Conservation (phyloP, 2,113 vertebrate genomes). For the Bubo blakistoni region DNA sequence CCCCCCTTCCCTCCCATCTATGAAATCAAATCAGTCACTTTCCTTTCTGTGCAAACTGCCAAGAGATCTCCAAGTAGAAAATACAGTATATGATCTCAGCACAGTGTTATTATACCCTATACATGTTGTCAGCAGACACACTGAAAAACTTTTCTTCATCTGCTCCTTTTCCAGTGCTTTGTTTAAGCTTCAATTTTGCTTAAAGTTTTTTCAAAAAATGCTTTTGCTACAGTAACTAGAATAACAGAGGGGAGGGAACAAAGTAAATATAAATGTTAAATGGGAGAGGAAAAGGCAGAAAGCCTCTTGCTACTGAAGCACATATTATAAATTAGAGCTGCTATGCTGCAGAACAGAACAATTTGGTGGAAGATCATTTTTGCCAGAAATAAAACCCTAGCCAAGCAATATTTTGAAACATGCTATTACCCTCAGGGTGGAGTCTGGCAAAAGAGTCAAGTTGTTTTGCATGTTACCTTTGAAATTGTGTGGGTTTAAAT, state of each 20-base stretch:
- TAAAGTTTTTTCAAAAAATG: not conserved
- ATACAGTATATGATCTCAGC: not conserved
- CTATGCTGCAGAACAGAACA: conserved; percentile 6
- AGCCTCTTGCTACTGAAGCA: not conserved
- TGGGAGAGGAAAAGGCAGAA: not conserved
- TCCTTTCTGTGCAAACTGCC: not conserved
- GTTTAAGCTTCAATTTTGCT: not conserved
- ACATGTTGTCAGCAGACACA: not conserved
- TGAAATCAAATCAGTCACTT: not conserved
- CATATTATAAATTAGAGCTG: conserved; percentile 35
- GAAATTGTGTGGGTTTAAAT: not conserved
- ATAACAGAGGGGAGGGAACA: not conserved
- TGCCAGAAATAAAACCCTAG: conserved; percentile 43
- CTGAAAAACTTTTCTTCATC: not conserved
- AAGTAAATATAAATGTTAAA: conserved; percentile 19
- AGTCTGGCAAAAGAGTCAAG: conserved; percentile 14
- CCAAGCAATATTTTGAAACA: conserved; percentile 3
- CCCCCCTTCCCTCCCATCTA: not conserved
- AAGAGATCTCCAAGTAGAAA: not conserved
- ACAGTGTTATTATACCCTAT: not conserved
- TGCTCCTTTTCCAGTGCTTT: not conserved
- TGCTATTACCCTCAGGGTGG: conserved; percentile 32
- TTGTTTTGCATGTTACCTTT: conserved; percentile 34
- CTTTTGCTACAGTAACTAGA: not conserved
- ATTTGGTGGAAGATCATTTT: conserved; percentile 33